Base-by-base conservation (phyloP, 1,140 invertebrate genomes). In the Caenorhabditis briggsae region DNA sequence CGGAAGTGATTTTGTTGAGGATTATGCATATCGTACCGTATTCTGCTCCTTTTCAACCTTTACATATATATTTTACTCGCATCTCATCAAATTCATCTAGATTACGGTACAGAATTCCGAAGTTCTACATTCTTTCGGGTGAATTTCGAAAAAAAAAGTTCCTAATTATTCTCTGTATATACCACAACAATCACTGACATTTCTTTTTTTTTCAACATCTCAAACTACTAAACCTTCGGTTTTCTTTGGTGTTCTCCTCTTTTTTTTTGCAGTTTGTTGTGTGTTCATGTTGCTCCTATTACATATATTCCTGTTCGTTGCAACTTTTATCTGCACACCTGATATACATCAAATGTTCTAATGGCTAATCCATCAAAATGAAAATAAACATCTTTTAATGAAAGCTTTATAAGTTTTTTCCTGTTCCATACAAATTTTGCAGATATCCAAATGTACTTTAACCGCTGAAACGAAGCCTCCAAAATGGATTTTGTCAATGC, bases 401-500 rank as follows among this genome's bases (percentile, higher is more conserved):
- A 33, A 33, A 33, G 33, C 33, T 33, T 33, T 33, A 1, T 33
- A 33, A 33, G 20, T 16, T 70, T 70, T 2, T 18, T 5, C 9
- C n/a, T 11, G 23, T 25, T 25, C 11, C 2, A 20, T 11, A 25
- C 20, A 23, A 61, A 14, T 18, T 12, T 78, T 78, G n/a, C 70
- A 78, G 70, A 78, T 50, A 78, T 14, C 70, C 18, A 78, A 78
- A 50, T 78, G 70, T n/a, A 50, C 70, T 12, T 23, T 78, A 5
- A 50, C 70, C 8, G 70, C 70, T 50, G 70, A 78, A 50, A 78
- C 12, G 11, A 78, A 50, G n/a, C 12, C 70, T 20, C 70, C 70
- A 12, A 78, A 78, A 23, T 46, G 70, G 20, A 78, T 78, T 18
- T 33, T 78, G 14, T 50, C 70, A 11, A 78, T 78, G 70, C 70